A percentile compares a stretch with the other conserved stretches of the same genome.
These are phyloP conservation scores for Dyspetes luteomarginatus DNA, from an alignment of 2,888 invertebrate species.

Conservation along the genomic window DNA sequence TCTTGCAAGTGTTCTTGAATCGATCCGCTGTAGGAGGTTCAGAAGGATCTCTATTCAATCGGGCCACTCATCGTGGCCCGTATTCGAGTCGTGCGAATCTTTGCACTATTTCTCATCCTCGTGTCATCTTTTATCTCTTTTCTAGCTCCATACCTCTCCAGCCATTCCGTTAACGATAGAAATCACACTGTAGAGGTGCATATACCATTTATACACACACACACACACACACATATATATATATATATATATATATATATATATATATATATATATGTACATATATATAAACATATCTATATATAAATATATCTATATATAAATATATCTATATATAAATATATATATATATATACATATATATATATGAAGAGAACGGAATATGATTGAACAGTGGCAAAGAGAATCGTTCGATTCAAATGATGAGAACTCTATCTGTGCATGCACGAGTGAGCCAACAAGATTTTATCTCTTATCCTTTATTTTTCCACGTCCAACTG, in stretches of 20 bases:
- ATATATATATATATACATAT: background rate
- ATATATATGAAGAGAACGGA: conserved; percentile 1
- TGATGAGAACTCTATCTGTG: conserved; percentile 27
- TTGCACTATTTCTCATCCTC: background rate
- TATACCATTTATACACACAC: background rate
- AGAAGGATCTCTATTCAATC: conserved; percentile 38
- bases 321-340: too few relatives aligned
- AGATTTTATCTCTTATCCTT: background rate
- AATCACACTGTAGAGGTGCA: conserved; percentile 17
- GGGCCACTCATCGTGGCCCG: conserved; percentile 40
- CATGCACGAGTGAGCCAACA: conserved; percentile 32
- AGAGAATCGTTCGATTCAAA: too few relatives aligned
- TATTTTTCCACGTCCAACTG: background rate
- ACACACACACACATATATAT: background rate
- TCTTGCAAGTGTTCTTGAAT: conserved; percentile 30
- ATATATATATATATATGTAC: conserved; percentile 20
- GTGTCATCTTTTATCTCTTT: background rate
- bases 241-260: background rate
- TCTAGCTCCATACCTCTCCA: background rate
- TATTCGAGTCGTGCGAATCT: background rate
- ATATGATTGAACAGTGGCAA: background rate
- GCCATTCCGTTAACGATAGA: conserved; percentile 28
- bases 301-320: too few relatives aligned
- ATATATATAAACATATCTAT: background rate
- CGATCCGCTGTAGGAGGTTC: conserved; percentile 14